A percentile compares a stretch with the other conserved stretches of the same genome.
These are phyloP conservation scores for Chelonia mydas DNA, from an alignment of 2,797 vertebrate species.

Conservation along the genomic window DNA sequence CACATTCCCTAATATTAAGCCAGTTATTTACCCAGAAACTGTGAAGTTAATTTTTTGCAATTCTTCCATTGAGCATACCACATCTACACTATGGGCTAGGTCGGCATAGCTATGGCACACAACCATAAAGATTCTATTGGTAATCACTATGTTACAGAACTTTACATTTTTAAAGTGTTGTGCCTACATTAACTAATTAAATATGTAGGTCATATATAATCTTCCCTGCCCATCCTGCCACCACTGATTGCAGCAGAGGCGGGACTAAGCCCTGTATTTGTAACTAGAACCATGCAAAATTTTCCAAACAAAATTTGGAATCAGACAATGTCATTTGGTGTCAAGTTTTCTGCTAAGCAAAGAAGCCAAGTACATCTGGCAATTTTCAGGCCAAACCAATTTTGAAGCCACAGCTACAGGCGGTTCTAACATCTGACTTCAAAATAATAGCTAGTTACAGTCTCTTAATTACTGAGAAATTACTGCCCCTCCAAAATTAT, in stretches of 20 bases:
- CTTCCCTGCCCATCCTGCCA: neutral
- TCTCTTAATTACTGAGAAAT: no score
- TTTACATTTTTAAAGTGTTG: neutral
- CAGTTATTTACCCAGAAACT: neutral
- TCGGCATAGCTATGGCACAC: no score
- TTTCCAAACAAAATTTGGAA: neutral
- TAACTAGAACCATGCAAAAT: rapidly evolving
- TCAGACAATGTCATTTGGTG: neutral
- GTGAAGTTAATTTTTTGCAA: neutral
- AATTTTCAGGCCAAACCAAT: neutral
- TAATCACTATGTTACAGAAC: neutral
- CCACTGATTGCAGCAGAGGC: neutral
- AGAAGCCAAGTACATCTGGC: neutral
- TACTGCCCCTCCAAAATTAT: no score
- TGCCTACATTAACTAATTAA: no score
- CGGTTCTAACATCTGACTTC: neutral
- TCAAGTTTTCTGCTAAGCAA: neutral
- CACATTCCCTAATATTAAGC: neutral
- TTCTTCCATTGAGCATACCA: no score
- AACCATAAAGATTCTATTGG: no score
- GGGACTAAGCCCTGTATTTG: neutral
- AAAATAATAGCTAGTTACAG: no score
- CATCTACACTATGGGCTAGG: no score
- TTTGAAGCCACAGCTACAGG: neutral
- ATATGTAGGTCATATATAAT: neutral